Evolutionary conservation across 1,140 invertebrate genomes (phyloP).

Genomic region (Lordiphosa stackelbergi): DNA sequence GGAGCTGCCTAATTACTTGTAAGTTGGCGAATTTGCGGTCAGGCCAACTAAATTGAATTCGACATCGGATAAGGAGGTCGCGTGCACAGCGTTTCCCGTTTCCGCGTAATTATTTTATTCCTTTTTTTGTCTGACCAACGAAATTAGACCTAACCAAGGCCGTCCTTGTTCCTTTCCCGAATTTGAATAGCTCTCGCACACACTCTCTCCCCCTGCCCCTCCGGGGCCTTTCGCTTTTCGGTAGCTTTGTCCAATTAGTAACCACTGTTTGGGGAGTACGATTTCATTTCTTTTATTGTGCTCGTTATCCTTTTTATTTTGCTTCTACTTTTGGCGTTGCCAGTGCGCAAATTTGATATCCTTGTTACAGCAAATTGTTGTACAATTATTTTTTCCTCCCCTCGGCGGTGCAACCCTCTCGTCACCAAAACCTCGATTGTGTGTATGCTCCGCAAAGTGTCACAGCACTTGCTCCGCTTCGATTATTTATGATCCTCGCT

Average conservation of each 20-base stretch:
- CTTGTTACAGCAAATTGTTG: slow-evolving; percentile 72
- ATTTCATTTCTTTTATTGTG: slow-evolving; percentile 76
- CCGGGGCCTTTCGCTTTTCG: slow-evolving; percentile 56
- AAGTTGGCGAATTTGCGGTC: slow-evolving; percentile 73
- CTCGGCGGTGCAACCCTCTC: slow-evolving; percentile 23
- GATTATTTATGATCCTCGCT: slow-evolving; percentile 75
- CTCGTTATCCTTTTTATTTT: slow-evolving; percentile 74
- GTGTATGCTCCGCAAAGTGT: slow-evolving; percentile 48
- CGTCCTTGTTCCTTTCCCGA: slow-evolving; percentile 39
- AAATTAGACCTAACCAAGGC: slow-evolving; percentile 72
- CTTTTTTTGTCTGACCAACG: slow-evolving; percentile 64
- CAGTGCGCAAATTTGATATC: slow-evolving; percentile 71
- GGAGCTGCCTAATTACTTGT: slow-evolving; percentile 74
- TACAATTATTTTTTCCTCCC: slow-evolving; percentile 64
- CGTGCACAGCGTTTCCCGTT: slow-evolving; percentile 67
- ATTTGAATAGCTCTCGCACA: slow-evolving; percentile 54
- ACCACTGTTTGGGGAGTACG: slow-evolving; percentile 64
- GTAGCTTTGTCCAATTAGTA: slow-evolving; percentile 74
- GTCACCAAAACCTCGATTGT: slow-evolving; percentile 44
- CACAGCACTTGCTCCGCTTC: slow-evolving; percentile 51
- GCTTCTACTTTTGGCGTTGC: slow-evolving; percentile 11
- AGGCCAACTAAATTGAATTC: slow-evolving; percentile 72
- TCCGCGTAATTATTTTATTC: slow-evolving; percentile 75
- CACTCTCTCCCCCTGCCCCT: slow-evolving; percentile 3
- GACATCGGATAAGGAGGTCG: slow-evolving; percentile 57